phyloP scores from a whole-genome alignment of 2,113 vertebrate genomes.

The Lucifuga dentata region DNA sequence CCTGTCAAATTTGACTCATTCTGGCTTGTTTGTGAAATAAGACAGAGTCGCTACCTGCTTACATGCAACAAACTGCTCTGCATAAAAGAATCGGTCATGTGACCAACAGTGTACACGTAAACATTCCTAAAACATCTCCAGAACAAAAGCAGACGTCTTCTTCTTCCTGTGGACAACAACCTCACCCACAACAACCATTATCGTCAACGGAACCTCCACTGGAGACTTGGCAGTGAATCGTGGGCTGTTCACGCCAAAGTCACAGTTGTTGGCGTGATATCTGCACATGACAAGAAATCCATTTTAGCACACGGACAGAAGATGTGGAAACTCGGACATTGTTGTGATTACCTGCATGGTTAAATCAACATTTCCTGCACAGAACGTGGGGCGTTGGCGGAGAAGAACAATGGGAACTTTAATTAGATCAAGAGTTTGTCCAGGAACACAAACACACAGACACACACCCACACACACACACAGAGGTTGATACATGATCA shows the following conservation, averaged over 20 bases:
- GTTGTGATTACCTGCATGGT: constrained; percentile 46
- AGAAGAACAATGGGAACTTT: constrained; percentile 68
- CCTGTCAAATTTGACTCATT: too few species aligned
- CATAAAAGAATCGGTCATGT: background rate
- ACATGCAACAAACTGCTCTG: background rate
- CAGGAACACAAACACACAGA: background rate
- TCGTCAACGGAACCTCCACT: constrained; percentile 20
- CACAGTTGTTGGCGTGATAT: too few species aligned
- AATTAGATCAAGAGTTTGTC: constrained; percentile 60
- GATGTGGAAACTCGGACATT: background rate
- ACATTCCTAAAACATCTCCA: constrained; percentile 28
- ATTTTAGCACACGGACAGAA: background rate
- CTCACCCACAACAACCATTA: constrained; percentile 36
- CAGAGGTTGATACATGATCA: background rate
- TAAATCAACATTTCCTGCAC: constrained; percentile 51
- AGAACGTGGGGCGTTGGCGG: constrained; percentile 34
- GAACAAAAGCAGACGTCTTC: constrained; percentile 38
- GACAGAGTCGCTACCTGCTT: too few species aligned
- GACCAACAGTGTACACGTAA: constrained; percentile 8
- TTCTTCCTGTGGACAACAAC: constrained; percentile 29
- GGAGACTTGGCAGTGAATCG: background rate
- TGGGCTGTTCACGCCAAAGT: background rate
- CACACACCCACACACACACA: constrained; percentile 3
- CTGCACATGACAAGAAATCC: background rate
- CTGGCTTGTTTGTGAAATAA: too few species aligned